Base-by-base conservation (phyloP, 2,113 vertebrate genomes). In the Phalacrocorax pelagicus region DNA sequence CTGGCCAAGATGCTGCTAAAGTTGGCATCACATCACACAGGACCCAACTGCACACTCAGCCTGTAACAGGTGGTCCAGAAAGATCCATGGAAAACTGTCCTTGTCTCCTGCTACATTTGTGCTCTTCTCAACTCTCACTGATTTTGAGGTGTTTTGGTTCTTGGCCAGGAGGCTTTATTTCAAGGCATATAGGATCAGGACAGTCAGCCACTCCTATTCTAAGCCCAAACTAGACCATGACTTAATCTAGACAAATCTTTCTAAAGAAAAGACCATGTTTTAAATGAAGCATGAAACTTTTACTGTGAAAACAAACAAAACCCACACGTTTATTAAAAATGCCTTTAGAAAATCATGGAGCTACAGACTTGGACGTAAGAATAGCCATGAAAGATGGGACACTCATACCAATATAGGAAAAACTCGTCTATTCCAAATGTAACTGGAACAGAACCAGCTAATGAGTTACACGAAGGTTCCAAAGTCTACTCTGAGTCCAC, bases 291-390 rank as follows among this genome's bases (percentile, higher is more conserved):
- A 70, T 13, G 8, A 70, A 78, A 71, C n/a, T n/a, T 71, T 15
- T 40, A 71, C 22, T 7, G 19, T 17, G 4, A 57, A 86, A 77
- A 36, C 34, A 49, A 90, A 22, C 24, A 49, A 1, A 0, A 0
- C 3, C 32, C 15, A 21, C 5, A 24, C 30, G 8, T 57, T 86
- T 27, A 61, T 66, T 92, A 40, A 59, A 75, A 90, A 70, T 20
- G 6, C 27, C 32, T 83, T 70, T 70, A 80, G 23, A 61, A 74
- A 65, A 62, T 69, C 59, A 85, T 3, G 4, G 20, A 71, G 12
- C 38, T 58, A 81, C 42, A 58, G 63, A 62, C 13, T 58, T 40
- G 7, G 36, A 81, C 5, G 2, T 29, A 74, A 70, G 52, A 83
- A 54, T 5, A 81, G 38, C 13, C 26, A 47, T 2, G 1, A 51